Percentiles rank a stretch among this genome's conserved stretches.
phyloP scores from a whole-genome alignment of 2,113 vertebrate species.

The Heloderma charlesbogerti region DNA sequence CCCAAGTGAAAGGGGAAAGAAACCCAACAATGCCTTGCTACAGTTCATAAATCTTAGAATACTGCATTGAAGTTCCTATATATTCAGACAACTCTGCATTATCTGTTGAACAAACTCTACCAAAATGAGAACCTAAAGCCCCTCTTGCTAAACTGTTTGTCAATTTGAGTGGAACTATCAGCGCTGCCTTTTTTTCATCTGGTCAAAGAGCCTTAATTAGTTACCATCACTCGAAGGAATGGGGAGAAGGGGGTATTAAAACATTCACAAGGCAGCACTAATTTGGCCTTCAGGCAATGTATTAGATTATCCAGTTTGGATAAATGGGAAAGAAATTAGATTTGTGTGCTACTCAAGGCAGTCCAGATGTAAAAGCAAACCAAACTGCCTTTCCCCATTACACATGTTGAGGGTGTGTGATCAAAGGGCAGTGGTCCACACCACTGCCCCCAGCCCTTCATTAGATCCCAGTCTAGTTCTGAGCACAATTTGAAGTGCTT shows the following conservation, averaged over 20 bases:
- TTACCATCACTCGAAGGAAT: not conserved
- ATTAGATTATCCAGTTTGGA: conserved; percentile 27
- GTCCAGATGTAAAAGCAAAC: not conserved
- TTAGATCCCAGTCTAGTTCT: no score
- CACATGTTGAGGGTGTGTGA: no score
- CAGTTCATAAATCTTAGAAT: conserved; percentile 46
- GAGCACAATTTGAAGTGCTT: no score
- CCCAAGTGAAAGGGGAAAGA: conserved; percentile 16
- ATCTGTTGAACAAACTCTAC: conserved; percentile 8
- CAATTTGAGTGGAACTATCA: conserved; percentile 40
- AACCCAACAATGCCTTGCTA: conserved; percentile 25
- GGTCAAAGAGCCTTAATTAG: conserved; percentile 35
- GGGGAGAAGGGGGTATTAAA: not conserved
- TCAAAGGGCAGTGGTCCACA: not conserved
- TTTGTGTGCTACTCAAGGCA: not conserved
- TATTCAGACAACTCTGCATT: conserved; percentile 15
- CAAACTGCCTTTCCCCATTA: not conserved
- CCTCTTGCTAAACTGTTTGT: conserved; percentile 17
- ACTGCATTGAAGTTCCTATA: conserved; percentile 5
- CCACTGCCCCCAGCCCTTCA: not conserved
- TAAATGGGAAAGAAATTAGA: conserved; percentile 36
- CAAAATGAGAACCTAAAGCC: not conserved
- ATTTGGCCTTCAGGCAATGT: not conserved
- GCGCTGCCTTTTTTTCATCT: conserved; percentile 20
- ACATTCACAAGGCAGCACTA: conserved; percentile 10